Base-by-base conservation (phyloP, 2,797 vertebrate genomes). In the Neosalanx taihuensis region DNA sequence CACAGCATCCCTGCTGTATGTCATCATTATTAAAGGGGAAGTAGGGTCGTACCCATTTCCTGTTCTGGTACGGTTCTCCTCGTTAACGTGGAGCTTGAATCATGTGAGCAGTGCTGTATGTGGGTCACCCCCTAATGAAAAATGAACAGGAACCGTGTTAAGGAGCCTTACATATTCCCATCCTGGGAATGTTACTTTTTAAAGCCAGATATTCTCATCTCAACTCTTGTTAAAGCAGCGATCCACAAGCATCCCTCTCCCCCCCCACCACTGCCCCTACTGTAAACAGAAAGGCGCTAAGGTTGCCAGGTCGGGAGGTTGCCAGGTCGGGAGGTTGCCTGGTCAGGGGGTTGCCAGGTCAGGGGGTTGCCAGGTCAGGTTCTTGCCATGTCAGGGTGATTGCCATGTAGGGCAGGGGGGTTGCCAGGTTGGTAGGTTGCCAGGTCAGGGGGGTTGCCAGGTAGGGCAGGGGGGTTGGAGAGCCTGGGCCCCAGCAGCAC, bases 121-220 rank as follows among this genome's bases (percentile, higher is more conserved):
- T 76, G 76, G 72, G 73, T 67, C 0, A 74, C 33, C 61, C 82
- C 76, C 64, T 77, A 70, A 53, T 68, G 65, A 53, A 77, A 79
- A 77, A 49, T 35, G 56, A 17, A 57, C 10, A 13, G 41, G 41
- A 46, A 65, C 64, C 59, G 33, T 65, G 33, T 72, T 46, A 46
- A 41, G 12, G 41, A 46, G 41, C 7, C 3, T 3, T 41, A 10
- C 37, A 46, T 46, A 46, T 46, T 46, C 13, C 13, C 41, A 46
- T 46, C 10, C 41, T 13, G 41, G 41, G 41, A 46, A 3, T 46
- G 41, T 46, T 3, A 10, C 6, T 17, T 13, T 18, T 26, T 31
- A 31, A 29, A 73, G 75, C 64, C 83, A 78, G 84, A 88, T 80
- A 84, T 79, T 83, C 72, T 83, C 84, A 76, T 89, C 81, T 83